Evolutionary conservation across 2,113 vertebrate species (phyloP).

Genomic region (Notarius quadriscutis): DNA sequence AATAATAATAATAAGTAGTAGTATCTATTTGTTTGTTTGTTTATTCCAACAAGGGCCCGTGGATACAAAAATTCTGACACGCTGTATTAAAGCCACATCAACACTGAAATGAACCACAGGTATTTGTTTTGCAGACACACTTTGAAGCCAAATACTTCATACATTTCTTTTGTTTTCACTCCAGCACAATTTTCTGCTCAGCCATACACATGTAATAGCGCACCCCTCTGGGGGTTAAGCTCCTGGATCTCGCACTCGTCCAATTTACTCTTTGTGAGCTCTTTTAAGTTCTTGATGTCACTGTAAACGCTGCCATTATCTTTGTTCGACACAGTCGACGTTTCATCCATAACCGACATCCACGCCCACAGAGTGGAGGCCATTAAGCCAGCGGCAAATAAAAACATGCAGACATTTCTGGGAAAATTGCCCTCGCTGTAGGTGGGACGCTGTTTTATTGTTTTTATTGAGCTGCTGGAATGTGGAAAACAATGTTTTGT

Average conservation of each 20-base stretch:
- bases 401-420: conserved; percentile 38
- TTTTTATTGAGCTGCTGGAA: conserved; percentile 39
- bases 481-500: conserved; percentile 26
- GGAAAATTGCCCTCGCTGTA: conserved; percentile 34
- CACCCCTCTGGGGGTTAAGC: conserved; percentile 37
- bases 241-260: conserved; percentile 51
- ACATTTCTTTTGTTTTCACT: conserved; percentile 43
- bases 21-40: neutral
- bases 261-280: conserved; percentile 47
- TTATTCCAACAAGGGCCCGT: neutral
- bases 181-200: conserved; percentile 57
- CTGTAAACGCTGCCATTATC: conserved; percentile 53
- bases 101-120: neutral
- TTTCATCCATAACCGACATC: conserved; percentile 36
- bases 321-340: conserved; percentile 34
- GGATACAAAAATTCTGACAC: neutral
- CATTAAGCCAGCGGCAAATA: conserved; percentile 32
- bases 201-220: conserved; percentile 59
- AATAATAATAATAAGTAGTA: neutral
- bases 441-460: conserved; percentile 34
- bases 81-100: neutral
- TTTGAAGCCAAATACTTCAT: conserved; percentile 23
- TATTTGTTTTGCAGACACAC: conserved; percentile 11
- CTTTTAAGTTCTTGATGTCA: conserved; percentile 39
- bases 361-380: conserved; percentile 31